Evolutionary conservation across 2,888 invertebrate species (phyloP).

Genomic region (Seira sanloemensis): DNA sequence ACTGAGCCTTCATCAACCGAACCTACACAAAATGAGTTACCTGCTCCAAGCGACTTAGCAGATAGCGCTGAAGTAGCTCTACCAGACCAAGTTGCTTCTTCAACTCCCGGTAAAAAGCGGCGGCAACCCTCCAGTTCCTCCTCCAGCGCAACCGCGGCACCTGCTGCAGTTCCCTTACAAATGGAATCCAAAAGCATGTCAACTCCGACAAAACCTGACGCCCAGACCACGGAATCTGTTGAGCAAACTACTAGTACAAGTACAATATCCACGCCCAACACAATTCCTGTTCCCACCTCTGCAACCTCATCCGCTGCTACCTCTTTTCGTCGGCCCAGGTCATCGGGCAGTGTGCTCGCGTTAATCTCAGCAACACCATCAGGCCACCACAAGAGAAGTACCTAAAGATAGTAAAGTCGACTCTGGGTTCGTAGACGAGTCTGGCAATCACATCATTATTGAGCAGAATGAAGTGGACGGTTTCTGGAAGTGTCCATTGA

Average conservation of each 20-base stretch:
- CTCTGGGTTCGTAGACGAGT: slow-evolving; percentile 63
- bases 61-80: neutral
- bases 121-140: neutral
- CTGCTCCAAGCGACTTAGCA: neutral
- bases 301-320: neutral
- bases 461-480: slow-evolving; percentile 76
- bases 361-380: slow-evolving; percentile 8
- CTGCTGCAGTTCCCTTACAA: neutral
- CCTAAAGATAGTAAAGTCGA: slow-evolving; percentile 47
- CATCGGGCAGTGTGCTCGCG: neutral
- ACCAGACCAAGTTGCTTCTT: neutral
- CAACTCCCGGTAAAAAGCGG: neutral
- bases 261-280: neutral
- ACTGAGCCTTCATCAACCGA: neutral
- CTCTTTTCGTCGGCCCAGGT: slow-evolving; percentile 33
- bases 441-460: slow-evolving; percentile 58
- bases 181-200: neutral
- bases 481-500: slow-evolving; percentile 83
- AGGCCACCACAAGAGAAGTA: neutral
- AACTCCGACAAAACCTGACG: neutral
- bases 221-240: neutral
- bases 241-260: no score
- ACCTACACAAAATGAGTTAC: neutral
- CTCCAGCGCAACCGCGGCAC: neutral
- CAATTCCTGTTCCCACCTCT: slow-evolving; percentile 3